phyloP scores from a whole-genome alignment of 2,888 invertebrate genomes.

The Phortica magna region DNA sequence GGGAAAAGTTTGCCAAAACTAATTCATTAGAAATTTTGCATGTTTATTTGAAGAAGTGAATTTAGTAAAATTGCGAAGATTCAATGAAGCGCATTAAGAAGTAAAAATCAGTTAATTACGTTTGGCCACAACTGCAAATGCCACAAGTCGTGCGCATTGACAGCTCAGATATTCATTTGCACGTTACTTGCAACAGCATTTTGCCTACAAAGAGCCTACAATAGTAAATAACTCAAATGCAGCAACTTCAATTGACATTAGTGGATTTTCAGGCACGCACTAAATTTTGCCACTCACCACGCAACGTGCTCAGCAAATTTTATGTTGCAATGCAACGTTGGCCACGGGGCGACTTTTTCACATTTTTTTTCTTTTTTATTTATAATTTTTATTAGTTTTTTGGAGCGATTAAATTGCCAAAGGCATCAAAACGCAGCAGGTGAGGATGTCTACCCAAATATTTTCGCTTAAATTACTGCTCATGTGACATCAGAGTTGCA shows the following conservation, averaged over 20 bases:
- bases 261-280: neutral
- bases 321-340: conserved; percentile 15
- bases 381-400: neutral
- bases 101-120: neutral
- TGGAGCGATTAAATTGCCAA: conserved; percentile 7
- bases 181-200: conserved; percentile 17
- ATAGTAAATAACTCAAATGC: too few species aligned
- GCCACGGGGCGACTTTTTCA: neutral
- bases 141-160: neutral
- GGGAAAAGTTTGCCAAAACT: too few species aligned
- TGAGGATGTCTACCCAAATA: conserved; percentile 64
- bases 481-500: conserved; percentile 6
- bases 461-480: conserved; percentile 22
- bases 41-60: too few species aligned
- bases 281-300: neutral
- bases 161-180: too few species aligned
- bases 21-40: too few species aligned
- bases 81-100: too few species aligned
- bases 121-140: neutral
- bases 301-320: neutral
- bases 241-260: neutral
- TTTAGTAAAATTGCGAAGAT: too few species aligned
- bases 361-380: neutral
- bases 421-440: conserved; percentile 53
- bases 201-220: neutral